Evolutionary conservation across 2,797 vertebrate species (phyloP).

Genomic region (Pyrocephalus nanus): DNA sequence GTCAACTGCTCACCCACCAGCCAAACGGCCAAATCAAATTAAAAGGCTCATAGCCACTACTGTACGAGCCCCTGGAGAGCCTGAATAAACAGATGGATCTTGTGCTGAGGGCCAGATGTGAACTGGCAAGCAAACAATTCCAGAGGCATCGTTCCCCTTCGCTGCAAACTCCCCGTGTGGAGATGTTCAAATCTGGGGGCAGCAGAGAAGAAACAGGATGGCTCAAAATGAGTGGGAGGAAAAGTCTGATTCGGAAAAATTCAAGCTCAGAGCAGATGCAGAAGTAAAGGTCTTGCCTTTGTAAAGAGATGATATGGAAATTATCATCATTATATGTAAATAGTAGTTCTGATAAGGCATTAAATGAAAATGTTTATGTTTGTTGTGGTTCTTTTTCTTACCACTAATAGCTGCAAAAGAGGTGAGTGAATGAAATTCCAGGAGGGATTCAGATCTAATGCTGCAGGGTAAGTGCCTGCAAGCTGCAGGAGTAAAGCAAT

Average conservation of each 20-base stretch:
- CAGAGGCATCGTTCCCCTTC: background rate
- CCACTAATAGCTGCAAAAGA: background rate
- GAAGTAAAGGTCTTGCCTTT: background rate
- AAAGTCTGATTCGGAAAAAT: conserved; percentile 6
- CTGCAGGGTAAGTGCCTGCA: background rate
- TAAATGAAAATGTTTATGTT: background rate
- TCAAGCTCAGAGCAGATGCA: background rate
- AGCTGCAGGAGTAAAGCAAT: background rate
- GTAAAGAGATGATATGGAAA: background rate
- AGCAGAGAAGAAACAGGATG: background rate
- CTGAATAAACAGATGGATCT: conserved; percentile 8
- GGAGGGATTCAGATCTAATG: background rate
- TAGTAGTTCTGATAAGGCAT: background rate
- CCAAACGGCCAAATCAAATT: conserved; percentile 24
- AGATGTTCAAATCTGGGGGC: background rate
- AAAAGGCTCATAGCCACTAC: conserved; percentile 11
- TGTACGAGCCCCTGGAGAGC: background rate
- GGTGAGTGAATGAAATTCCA: background rate
- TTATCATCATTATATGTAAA: too few species aligned
- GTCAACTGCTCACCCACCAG: background rate
- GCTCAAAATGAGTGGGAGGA: background rate
- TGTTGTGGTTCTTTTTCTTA: background rate
- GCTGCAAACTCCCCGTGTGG: background rate
- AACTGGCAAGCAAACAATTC: background rate
- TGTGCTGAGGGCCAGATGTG: background rate